Evolutionary conservation across 2,888 invertebrate genomes (phyloP), one percentile per base, ranked within the genome.

Genomic region (Metalampra italica): DNA sequence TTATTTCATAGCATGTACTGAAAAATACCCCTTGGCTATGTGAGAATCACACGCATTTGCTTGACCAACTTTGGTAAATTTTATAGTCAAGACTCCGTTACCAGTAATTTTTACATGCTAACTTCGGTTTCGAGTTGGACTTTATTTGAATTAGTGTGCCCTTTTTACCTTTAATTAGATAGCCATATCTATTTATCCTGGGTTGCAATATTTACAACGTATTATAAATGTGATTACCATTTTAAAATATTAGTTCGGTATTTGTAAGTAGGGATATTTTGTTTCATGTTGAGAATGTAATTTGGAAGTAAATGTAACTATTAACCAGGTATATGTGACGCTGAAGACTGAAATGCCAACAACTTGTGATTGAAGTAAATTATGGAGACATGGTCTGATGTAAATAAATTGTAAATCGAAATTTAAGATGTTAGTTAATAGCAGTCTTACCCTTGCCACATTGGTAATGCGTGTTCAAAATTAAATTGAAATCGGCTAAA

Each of bases 261-360:
- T 3, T 11, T 36, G 36, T 36, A n/a, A n/a, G 36, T 36, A 34
- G 34, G 11, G 3, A 36, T 36, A n/a, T 36, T 36, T 36, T 36
- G 36, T 7, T 7, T 36, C 36, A 36, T 36, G 11, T 36, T 3
- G 36, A n/a, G n/a, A 36, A 7, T 36, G n/a, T 36, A 36, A 9
- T 36, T 34, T 36, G 36, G 11, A 36, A 9, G 36, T 36, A 32
- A 32, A 32, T 11, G n/a, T 11, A n/a, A 36, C 36, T 11, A n/a
- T 36, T 30, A 63, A 55, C 52, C 66, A 63, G 64, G 71, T 75
- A 81, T 75, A 71, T 71, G 72, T 63, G 68, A 63, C 56, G 65
- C 14, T 34, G 55, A 85, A 85, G 86, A 88, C 87, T 88, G 86
- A 87, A 79, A 70, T 62, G 87, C 76, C 67, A 83, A 83, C 82